Base-by-base conservation (phyloP, 2,113 vertebrate species). In the Zootoca vivipara region DNA sequence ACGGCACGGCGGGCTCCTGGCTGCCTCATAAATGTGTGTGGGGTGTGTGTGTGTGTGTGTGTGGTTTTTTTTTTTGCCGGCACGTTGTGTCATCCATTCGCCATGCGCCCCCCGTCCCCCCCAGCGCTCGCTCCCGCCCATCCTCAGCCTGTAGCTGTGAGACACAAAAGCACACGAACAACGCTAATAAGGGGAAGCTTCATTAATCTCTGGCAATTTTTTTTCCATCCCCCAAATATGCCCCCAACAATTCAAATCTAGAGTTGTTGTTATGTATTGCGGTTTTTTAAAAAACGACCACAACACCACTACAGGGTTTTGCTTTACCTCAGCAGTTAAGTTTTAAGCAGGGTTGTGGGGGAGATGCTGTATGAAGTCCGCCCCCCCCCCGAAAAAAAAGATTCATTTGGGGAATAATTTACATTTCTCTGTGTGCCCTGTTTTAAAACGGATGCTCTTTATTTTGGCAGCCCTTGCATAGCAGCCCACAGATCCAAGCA, bases 91-190 rank as follows among this genome's bases (percentile, higher is more conserved):
- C 42, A 62, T 58, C 72, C 82, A 10, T 24, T 87, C 85, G 24
- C 83, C 5, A 22, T 12, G 89, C 80, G 1, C 0, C 24, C 40
- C 35, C 2, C 2, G n/a, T n/a, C 30, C n/a, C 26, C 42, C 2
- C 52, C 38, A 7, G 28, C 74, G 52, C 64, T 4, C 75, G 4
- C 80, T 28, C 72, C 67, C 26, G 33, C 78, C 86, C 70, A 26
- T 69, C 86, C 86, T 72, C 87, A 82, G 75, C 33, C 80, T 1
- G 46, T 28, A 88, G 85, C 90, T 52, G 62, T 8, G 86, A 7
- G 33, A 94, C 77, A 94, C 93, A 93, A 95, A 46, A 95, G 91
- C 94, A n/a, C 52, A 42, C 33, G 87, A 89, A 52, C 74, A 22
- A 65, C 62, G 22, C 83, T 90, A 65, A 86, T 78, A 38, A 88